These are phyloP conservation scores for Micromesistius poutassou DNA, from an alignment of 2,797 vertebrate species.

Conservation along the genomic window DNA sequence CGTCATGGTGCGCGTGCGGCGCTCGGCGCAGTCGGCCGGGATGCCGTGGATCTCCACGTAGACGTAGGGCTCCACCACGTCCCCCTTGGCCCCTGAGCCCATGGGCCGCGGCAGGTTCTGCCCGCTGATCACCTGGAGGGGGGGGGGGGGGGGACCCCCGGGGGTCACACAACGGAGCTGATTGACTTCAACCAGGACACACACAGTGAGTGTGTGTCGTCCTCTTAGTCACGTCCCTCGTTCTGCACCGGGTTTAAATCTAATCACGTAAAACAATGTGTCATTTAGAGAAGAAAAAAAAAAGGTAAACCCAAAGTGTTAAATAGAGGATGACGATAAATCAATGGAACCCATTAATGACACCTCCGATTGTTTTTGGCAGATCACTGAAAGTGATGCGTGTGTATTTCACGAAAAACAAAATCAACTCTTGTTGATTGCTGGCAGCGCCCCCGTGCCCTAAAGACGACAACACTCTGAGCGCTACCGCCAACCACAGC, in stretches of 20 bases:
- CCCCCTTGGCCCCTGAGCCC: conserved; percentile 88
- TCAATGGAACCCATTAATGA: neutral
- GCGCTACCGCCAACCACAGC: too few relatives aligned
- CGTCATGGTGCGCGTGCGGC: conserved; percentile 86
- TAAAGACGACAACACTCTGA: too few relatives aligned
- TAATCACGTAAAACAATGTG: neutral
- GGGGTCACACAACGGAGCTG: neutral
- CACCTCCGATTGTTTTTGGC: neutral
- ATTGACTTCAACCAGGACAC: neutral
- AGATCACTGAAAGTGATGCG: neutral
- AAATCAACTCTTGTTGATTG: too few relatives aligned
- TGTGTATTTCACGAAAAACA: neutral
- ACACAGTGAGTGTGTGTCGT: too few relatives aligned
- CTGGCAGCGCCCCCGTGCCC: too few relatives aligned
- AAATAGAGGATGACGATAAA: too few relatives aligned
- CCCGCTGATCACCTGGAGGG: conserved; percentile 83
- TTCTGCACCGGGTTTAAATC: neutral
- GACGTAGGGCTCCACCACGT: conserved; percentile 92
- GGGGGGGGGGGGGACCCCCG: too few relatives aligned
- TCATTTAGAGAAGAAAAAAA: neutral
- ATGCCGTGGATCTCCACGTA: conserved; percentile 96
- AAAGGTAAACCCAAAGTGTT: neutral
- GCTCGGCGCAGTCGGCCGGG: conserved; percentile 89
- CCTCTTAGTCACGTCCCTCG: neutral
- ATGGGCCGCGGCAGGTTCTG: conserved; percentile 91